Base-by-base conservation (phyloP, 2,888 invertebrate species). In the Microctonus brassicae region DNA sequence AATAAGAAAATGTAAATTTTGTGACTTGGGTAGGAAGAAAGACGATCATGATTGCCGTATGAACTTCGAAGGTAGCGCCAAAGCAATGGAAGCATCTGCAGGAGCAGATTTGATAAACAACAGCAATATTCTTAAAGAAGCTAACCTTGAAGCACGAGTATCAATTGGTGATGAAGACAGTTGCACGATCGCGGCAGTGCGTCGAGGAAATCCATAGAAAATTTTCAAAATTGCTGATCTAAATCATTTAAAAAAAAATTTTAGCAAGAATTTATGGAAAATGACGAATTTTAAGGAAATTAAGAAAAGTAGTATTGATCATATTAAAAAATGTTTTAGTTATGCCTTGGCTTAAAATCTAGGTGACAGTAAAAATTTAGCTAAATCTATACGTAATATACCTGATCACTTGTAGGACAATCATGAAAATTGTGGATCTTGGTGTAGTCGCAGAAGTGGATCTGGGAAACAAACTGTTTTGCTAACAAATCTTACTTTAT, bases 81-180 rank as follows among this genome's bases (percentile, higher is more conserved):
- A 82, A 69, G 78, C 78, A 0, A 81, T 81, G 79, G 79, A 79
- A 63, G 58, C 80, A 11, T 66, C 73, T 66, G 75, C 69, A 36
- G 79, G 74, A 0, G 78, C 72, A 24, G 26, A 73, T 22, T 47
- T 81, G 17, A 60, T 77, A n/a, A 77, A 74, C 26, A 29, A 73
- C n/a, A 79, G 76, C 53, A 29, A 5, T 7, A 75, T 77, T 69
- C 61, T 79, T 9, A 70, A 76, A 70, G 75, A 79, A 63, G 34
- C 53, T 22, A 53, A 60, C 20, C 24, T 78, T 39, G 26, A 74
- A 11, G 76, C 77, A 3, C 47, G 73, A 36, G 75, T 76, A 10
- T 7, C 79, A 1, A 69, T 78, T n/a, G 79, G 77, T 0, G 78
- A 81, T 74, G 77, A 79, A 22, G 79, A 80, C 65, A 73, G 73